Evolutionary conservation across 2,113 vertebrate genomes (phyloP).

Genomic region (Nesoenas mayeri): DNA sequence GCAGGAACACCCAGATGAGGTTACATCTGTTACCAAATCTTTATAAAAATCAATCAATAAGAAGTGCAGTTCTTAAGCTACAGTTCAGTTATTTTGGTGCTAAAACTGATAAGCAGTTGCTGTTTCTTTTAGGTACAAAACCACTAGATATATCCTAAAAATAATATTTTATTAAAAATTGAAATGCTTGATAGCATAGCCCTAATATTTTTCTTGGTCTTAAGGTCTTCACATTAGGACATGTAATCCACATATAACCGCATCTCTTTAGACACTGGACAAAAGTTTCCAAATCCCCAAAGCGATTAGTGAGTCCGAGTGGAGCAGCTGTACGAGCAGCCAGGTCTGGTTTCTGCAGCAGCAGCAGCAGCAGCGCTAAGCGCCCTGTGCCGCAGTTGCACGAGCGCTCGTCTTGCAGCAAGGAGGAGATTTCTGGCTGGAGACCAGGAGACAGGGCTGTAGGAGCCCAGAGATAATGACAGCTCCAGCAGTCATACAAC

Average conservation of each 20-base stretch:
- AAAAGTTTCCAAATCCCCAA: not conserved
- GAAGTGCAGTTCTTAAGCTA: not conserved
- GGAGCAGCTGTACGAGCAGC: not conserved
- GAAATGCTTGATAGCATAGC: not conserved
- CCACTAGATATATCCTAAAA: not conserved
- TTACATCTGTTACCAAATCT: not conserved
- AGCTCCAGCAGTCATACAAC: not conserved
- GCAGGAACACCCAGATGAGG: too few species aligned
- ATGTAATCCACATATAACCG: accelerated
- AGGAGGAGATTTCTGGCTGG: not conserved
- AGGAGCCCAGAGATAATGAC: not conserved
- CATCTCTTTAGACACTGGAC: not conserved
- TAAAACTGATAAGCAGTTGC: not conserved
- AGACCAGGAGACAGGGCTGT: not conserved
- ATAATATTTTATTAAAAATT: not conserved
- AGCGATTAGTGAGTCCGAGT: accelerated
- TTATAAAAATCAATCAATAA: not conserved
- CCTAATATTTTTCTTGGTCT: not conserved
- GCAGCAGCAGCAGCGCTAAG: not conserved
- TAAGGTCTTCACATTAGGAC: not conserved
- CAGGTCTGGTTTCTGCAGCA: not conserved
- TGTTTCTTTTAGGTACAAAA: not conserved
- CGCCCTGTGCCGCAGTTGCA: not conserved
- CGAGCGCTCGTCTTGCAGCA: not conserved
- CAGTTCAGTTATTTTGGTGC: not conserved